A percentile compares a stretch with the other conserved stretches of the same genome.
phyloP scores from a whole-genome alignment of 2,113 vertebrate genomes.

The Carassius auratus region DNA sequence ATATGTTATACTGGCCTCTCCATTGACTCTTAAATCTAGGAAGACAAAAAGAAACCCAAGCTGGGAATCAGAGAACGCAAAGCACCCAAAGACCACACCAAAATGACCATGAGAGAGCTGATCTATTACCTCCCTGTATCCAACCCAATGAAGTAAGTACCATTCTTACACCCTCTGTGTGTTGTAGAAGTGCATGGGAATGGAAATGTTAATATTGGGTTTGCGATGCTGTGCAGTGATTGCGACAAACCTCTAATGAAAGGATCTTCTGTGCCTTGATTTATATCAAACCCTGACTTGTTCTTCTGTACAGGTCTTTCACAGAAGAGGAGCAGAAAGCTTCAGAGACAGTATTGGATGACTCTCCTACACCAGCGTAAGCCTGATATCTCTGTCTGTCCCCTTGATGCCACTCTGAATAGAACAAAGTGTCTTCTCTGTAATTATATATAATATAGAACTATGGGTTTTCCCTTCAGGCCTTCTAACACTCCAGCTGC shows the following conservation, averaged over 20 bases:
- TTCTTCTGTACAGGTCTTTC: slow-evolving; percentile 74
- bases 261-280: background rate
- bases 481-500: background rate
- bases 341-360: slow-evolving; percentile 73
- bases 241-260: background rate
- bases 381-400: slow-evolving; percentile 44
- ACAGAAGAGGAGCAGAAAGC: slow-evolving; percentile 75
- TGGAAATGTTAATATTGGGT: background rate
- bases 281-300: background rate
- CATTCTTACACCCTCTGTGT: background rate
- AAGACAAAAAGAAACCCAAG: slow-evolving; percentile 74
- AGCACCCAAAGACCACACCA: slow-evolving; percentile 83
- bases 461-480: background rate
- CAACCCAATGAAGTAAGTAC: slow-evolving; percentile 94
- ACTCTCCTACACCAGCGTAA: slow-evolving; percentile 79
- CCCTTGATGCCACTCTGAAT: background rate
- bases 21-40: slow-evolving; percentile 51
- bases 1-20: background rate
- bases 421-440: too few species aligned
- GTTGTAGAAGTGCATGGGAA: background rate
- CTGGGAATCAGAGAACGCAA: slow-evolving; percentile 69
- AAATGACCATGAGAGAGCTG: slow-evolving; percentile 98
- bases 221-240: background rate
- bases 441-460: too few species aligned
- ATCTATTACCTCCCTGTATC: slow-evolving; percentile 90